A percentile compares a stretch with the other conserved stretches of the same genome.
Evolutionary conservation across 2,888 invertebrate species (phyloP).

Genomic region (Elmis aenea): DNA sequence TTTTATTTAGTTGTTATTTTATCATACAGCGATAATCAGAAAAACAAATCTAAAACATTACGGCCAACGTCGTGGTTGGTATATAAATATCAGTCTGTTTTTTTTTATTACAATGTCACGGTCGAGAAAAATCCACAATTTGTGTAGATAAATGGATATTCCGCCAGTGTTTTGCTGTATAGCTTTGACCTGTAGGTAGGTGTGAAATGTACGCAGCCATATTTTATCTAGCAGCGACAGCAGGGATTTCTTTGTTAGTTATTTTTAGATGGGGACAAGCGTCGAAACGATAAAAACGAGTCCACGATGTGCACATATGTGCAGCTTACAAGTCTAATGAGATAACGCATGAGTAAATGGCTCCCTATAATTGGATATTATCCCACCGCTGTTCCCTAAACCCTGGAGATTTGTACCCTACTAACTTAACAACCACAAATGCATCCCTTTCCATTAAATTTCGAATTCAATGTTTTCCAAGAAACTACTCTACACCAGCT

Average conservation of each 20-base stretch:
- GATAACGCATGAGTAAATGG: slow-evolving; percentile 37
- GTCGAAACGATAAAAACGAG: slow-evolving; percentile 21
- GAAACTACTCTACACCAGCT: slow-evolving; percentile 11
- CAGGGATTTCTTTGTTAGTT: slow-evolving; percentile 10
- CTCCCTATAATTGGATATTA: slow-evolving; percentile 37
- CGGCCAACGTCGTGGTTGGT: too few species aligned
- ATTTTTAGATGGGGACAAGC: slow-evolving; percentile 12
- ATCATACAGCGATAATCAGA: too few species aligned
- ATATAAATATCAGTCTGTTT: too few species aligned
- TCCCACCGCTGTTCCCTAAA: slow-evolving; percentile 29
- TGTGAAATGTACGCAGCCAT: too few species aligned
- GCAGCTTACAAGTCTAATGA: slow-evolving; percentile 33
- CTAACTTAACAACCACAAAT: slow-evolving; percentile 22
- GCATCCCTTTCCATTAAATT: slow-evolving; percentile 20
- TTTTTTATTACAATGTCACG: too few species aligned
- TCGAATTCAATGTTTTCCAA: slow-evolving; percentile 17
- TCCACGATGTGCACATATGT: slow-evolving; percentile 27
- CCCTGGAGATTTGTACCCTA: slow-evolving; percentile 28
- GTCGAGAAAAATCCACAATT: too few species aligned
- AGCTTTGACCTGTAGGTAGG: too few species aligned
- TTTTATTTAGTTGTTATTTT: too few species aligned
- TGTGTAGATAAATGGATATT: too few species aligned
- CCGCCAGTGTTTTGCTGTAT: too few species aligned
- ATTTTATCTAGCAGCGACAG: too few species aligned
- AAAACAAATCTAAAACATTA: too few species aligned